Conservation (phyloP, 2,113 vertebrate genomes). For the Jaculus jaculus region DNA sequence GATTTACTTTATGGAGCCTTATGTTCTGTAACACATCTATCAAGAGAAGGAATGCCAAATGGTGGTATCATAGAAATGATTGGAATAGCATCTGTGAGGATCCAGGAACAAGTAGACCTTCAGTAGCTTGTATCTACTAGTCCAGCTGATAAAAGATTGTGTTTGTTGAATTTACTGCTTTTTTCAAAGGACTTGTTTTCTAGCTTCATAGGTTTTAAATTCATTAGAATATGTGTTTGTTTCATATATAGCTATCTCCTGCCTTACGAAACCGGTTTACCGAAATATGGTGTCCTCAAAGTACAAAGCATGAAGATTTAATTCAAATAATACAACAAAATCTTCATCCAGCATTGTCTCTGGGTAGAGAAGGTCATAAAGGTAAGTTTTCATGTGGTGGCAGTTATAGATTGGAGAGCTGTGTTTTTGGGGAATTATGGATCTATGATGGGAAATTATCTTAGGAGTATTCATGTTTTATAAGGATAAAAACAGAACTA, state of each 20-base stretch:
- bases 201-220: not conserved
- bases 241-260: conserved; percentile 94
- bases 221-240: conserved; percentile 54
- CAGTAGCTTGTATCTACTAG: not conserved
- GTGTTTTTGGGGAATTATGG: not conserved
- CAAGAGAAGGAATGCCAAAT: not conserved
- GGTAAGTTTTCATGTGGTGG: conserved; percentile 74
- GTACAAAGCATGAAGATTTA: conserved; percentile 90
- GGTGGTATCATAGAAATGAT: not conserved
- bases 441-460: not conserved
- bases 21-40: not conserved
- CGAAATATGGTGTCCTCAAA: conserved; percentile 98
- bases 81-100: not conserved
- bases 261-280: conserved; percentile 97
- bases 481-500: not conserved
- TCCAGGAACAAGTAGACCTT: not conserved
- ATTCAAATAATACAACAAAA: conserved; percentile 94
- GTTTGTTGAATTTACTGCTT: not conserved
- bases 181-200: not conserved
- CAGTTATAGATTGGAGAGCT: not conserved
- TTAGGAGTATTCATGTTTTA: not conserved
- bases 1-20: not conserved
- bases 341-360: conserved; percentile 88
- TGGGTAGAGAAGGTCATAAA: conserved; percentile 83
- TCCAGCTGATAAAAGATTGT: not conserved